Evolutionary conservation across 2,888 invertebrate genomes (phyloP), one percentile per base, ranked within the genome.

Genomic region (Aproaerema taeniolella): DNA sequence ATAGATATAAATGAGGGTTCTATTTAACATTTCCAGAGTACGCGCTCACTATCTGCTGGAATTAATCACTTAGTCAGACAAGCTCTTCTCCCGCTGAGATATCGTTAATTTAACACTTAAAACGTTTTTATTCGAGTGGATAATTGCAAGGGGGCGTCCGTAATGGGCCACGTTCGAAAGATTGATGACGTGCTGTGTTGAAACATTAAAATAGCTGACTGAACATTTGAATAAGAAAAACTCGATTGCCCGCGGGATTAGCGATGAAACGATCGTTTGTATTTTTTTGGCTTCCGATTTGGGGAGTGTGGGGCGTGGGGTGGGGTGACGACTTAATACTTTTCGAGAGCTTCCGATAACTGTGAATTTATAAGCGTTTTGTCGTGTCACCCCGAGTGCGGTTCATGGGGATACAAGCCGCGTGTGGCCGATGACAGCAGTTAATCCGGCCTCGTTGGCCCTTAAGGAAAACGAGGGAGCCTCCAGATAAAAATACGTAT

Each of bases 41-140:
- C 55, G 53, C 52, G 55, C 58, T 59, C 63, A 67, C 71, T 72
- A 74, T 71, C 61, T 55, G 57, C 61, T 65, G 58, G 68, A 66
- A 80, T 81, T 79, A 79, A 80, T 81, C 77, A 78, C 80, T 76
- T 72, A 70, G 69, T 70, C 61, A 63, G 77, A 75, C 74, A 73
- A 73, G 75, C 69, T 67, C 70, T 68, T 66, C 63, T 69, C 67
- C 64, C 63, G 61, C 67, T 67, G 75, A 81, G 79, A 81, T 81
- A 82, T 79, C 81, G 81, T 81, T 82, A 80, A 82, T 80, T 83
- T 81, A 82, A 82, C 82, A 81, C 80, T 81, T 81, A 80, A 80
- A 81, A 77, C 75, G 81, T 82, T 83, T 82, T 81, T 82, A 82
- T 82, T 80, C 81, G 73, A 73, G 75, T 78, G 78, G 78, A 82